phyloP scores from a whole-genome alignment of 2,797 vertebrate species.

The Paramormyrops hopkinsi region DNA sequence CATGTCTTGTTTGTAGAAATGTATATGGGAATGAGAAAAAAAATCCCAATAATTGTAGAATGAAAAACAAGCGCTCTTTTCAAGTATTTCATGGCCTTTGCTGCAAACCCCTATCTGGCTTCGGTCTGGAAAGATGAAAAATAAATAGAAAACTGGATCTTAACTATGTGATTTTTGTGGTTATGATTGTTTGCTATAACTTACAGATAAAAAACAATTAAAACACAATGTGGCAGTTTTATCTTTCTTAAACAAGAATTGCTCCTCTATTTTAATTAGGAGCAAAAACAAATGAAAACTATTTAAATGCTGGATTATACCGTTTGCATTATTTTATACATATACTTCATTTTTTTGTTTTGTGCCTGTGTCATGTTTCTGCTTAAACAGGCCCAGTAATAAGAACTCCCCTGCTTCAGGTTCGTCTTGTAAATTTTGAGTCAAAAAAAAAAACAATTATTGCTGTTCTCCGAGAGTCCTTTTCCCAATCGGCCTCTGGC shows the following conservation, averaged over 20 bases:
- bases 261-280: not conserved
- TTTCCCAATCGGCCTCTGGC: constrained; percentile 13
- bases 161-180: not conserved
- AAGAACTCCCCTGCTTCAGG: constrained; percentile 18
- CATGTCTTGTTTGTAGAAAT: not conserved
- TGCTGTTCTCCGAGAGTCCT: constrained; percentile 24
- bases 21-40: not conserved
- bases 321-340: constrained; percentile 13
- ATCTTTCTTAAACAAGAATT: not conserved
- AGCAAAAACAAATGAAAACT: not conserved
- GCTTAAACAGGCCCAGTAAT: constrained; percentile 10
- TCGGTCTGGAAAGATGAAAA: not conserved
- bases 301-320: constrained; percentile 9
- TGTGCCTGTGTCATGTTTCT: constrained; percentile 3
- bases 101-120: not conserved
- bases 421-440: constrained; percentile 15
- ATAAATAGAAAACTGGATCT: constrained; percentile 13
- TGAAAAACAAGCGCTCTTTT: not conserved
- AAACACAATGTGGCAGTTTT: not conserved
- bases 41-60: constrained; percentile 5
- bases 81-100: not conserved
- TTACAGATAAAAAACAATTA: not conserved
- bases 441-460: constrained; percentile 17
- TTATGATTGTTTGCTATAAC: not conserved
- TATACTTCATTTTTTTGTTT: constrained; percentile 8